Evolutionary conservation across 1,140 invertebrate species (phyloP), one percentile per base, ranked within the genome.

Genomic region (Whitmania pigra): DNA sequence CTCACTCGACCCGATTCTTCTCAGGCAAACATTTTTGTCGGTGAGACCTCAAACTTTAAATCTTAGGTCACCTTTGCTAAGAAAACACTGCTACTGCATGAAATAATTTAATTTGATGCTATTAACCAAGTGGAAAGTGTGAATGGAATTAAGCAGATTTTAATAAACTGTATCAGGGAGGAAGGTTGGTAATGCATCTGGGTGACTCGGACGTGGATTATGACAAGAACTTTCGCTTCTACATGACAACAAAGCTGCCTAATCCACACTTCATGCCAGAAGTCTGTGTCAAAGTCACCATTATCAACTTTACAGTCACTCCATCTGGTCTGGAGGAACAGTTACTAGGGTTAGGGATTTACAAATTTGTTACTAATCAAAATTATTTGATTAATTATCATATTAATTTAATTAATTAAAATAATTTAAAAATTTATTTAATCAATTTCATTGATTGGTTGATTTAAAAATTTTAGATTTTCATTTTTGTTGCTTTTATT

Each of bases 281-380:
- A 71, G 78, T 83, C 36, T 82, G 81, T 72, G 82, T 82, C 71
- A 82, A 82, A 75, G 82, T 83, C 53, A 83, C 82, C 72, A 81
- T 83, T 71, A 83, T 83, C 68, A 83, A 83, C 76, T 83, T 83
- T 73, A 82, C 79, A 36, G 82, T 83, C 17, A 83, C 82, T 18
- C 79, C 79, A 73, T 77, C 77, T 36, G 91, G 91, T 0, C 82
- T 94, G 9, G 91, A 94, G 79, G 91, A 94, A 81, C 91, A 93
- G 79, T 81, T 94, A 63, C 82, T 94, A 0, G 77, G 80, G 81
- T 82, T 75, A 76, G 72, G 49, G 22, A 27, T 71, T 49, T n/a
- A 54, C 36, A 13, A 54, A 72, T 27, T 27, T 25, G 55, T 71
- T 49, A 53, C 22, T 71, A 40, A 31, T 69, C 25, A 13, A 49